Conservation (phyloP, 2,797 vertebrate species). For the Enteromius trimaculatus region DNA sequence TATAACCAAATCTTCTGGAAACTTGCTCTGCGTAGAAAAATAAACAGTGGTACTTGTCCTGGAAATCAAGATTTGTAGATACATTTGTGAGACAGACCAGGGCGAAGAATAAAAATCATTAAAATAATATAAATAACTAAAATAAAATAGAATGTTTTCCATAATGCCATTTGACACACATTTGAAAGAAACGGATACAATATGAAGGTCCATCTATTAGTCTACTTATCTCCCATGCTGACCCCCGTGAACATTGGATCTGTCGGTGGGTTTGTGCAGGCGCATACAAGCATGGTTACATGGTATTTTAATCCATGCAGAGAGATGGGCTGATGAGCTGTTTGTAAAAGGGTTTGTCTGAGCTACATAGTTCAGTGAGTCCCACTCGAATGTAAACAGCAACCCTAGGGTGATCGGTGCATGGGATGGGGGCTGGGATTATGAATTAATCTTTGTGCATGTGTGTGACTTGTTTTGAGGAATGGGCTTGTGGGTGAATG, state of each 20-base stretch:
- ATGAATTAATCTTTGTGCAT: slow-evolving; percentile 18
- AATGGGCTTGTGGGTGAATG: slow-evolving; percentile 37
- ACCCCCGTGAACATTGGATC: slow-evolving; percentile 18
- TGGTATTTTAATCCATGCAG: slow-evolving; percentile 67
- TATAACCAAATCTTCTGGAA: neutral
- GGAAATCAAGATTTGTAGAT: neutral
- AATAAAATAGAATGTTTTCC: neutral
- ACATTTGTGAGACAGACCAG: neutral
- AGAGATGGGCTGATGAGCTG: slow-evolving; percentile 52
- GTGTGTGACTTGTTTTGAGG: slow-evolving; percentile 25
- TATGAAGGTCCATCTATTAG: neutral
- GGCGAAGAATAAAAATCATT: no score
- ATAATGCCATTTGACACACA: neutral
- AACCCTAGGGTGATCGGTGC: slow-evolving; percentile 20
- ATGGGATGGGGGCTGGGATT: slow-evolving; percentile 18
- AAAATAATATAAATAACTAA: neutral
- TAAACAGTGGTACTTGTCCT: neutral
- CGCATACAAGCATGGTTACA: slow-evolving; percentile 67
- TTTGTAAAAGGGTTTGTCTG: slow-evolving; percentile 58
- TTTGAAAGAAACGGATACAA: neutral
- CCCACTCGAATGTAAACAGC: slow-evolving; percentile 58
- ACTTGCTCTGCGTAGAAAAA: neutral
- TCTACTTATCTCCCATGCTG: neutral
- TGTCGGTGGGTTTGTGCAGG: slow-evolving; percentile 46
- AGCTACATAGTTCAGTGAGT: slow-evolving; percentile 57